Conservation (phyloP, 2,113 vertebrate genomes). For the Engystomops pustulosus region DNA sequence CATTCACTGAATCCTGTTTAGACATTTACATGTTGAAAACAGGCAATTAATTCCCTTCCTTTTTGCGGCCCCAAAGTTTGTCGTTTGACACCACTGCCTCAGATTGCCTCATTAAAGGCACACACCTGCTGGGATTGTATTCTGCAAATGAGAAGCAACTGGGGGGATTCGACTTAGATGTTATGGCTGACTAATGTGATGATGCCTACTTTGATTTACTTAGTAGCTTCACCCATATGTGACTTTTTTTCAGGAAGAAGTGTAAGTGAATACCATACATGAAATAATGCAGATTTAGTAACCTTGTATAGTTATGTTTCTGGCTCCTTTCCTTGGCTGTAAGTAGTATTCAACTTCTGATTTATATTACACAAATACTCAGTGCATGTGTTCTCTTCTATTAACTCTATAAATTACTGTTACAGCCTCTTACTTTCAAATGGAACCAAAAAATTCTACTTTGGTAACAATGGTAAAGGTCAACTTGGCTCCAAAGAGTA, state of each 20-base stretch:
- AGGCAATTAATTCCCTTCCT: slow-evolving; percentile 2
- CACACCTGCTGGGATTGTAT: slow-evolving; percentile 11
- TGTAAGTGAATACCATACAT: not conserved
- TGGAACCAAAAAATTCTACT: too few species aligned
- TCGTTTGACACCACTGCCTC: not conserved
- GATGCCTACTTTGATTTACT: not conserved
- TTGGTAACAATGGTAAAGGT: too few species aligned
- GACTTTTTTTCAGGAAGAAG: not conserved
- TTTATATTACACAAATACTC: not conserved
- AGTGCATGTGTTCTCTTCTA: not conserved
- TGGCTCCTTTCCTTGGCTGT: too few species aligned
- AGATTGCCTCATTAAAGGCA: slow-evolving; percentile 10
- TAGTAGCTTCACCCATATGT: not conserved
- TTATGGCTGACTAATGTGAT: slow-evolving; percentile 5
- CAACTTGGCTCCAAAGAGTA: too few species aligned
- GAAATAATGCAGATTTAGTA: not conserved
- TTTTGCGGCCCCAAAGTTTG: not conserved
- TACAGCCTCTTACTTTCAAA: too few species aligned
- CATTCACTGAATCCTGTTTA: not conserved
- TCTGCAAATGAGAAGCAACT: slow-evolving; percentile 5
- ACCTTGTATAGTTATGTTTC: not conserved
- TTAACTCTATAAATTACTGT: not conserved
- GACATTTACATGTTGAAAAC: not conserved
- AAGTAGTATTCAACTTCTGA: not conserved
- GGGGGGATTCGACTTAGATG: slow-evolving; percentile 7